Evolutionary conservation across 2,113 vertebrate genomes (phyloP).

Genomic region (Etheostoma cragini): DNA sequence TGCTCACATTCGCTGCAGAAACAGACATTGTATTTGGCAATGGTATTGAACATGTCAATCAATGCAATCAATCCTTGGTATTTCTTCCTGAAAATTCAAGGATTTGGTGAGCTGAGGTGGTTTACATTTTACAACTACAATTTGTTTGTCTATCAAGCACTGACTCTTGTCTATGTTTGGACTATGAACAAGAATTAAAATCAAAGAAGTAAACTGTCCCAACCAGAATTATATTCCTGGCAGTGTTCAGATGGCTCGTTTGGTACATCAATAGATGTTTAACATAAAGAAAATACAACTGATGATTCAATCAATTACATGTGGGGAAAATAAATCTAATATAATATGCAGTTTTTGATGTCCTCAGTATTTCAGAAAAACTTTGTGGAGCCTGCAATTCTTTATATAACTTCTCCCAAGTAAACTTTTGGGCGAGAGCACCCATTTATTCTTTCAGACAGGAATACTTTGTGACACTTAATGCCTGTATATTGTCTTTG

Average conservation of each 20-base stretch:
- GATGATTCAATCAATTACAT: not conserved
- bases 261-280: not conserved
- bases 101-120: not conserved
- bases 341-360: not conserved
- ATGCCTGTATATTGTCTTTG: conserved; percentile 44
- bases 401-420: conserved; percentile 13
- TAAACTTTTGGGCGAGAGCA: not conserved
- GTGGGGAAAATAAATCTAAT: not conserved
- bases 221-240: not conserved
- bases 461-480: conserved; percentile 46
- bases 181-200: not conserved
- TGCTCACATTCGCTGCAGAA: not conserved
- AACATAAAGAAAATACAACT: not conserved
- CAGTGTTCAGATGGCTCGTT: not conserved
- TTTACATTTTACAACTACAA: not conserved
- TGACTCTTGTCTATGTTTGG: not conserved
- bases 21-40: not conserved
- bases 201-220: not conserved
- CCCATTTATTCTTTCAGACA: conserved; percentile 38
- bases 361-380: not conserved
- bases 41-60: not conserved
- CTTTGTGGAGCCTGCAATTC: not conserved
- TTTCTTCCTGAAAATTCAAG: not conserved
- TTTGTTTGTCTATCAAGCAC: not conserved
- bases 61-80: not conserved